These are phyloP conservation scores for Gadopsis bispinosus DNA, from an alignment of 2,797 vertebrate genomes.

Conservation along the genomic window DNA sequence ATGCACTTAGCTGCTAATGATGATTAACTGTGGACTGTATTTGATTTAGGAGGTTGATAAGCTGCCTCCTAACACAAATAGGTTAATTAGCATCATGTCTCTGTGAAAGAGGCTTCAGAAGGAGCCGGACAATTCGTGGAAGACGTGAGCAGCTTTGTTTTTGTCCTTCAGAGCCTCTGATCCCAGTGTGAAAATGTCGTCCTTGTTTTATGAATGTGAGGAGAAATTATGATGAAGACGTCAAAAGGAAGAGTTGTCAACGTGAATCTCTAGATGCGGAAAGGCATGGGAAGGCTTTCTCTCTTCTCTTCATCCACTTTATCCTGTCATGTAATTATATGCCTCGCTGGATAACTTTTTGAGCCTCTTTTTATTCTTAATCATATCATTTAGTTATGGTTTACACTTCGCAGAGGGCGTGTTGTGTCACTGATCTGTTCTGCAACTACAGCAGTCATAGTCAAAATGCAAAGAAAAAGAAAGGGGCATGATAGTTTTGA, in stretches of 20 bases:
- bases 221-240: conserved; percentile 40
- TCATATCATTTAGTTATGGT: conserved; percentile 39
- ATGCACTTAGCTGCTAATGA: conserved; percentile 72
- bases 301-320: conserved; percentile 41
- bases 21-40: conserved; percentile 68
- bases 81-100: conserved; percentile 66
- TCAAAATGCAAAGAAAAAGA: conserved; percentile 9
- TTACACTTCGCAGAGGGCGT: conserved; percentile 35
- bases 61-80: conserved; percentile 66
- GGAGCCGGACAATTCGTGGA: background rate
- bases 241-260: conserved; percentile 42
- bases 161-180: conserved; percentile 18
- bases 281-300: conserved; percentile 25
- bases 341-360: conserved; percentile 49
- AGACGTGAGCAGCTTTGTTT: conserved; percentile 2
- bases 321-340: conserved; percentile 62
- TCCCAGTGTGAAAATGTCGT: conserved; percentile 1
- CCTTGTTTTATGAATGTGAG: conserved; percentile 30
- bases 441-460: conserved; percentile 4
- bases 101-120: conserved; percentile 28
- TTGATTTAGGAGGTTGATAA: conserved; percentile 70
- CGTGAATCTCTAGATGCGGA: conserved; percentile 24
- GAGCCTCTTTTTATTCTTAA: conserved; percentile 31
- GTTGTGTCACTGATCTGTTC: conserved; percentile 29
- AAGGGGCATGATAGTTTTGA: conserved; percentile 1